These are phyloP conservation scores for Gymnorhina tibicen DNA, from an alignment of 2,113 vertebrate species.

Conservation along the genomic window DNA sequence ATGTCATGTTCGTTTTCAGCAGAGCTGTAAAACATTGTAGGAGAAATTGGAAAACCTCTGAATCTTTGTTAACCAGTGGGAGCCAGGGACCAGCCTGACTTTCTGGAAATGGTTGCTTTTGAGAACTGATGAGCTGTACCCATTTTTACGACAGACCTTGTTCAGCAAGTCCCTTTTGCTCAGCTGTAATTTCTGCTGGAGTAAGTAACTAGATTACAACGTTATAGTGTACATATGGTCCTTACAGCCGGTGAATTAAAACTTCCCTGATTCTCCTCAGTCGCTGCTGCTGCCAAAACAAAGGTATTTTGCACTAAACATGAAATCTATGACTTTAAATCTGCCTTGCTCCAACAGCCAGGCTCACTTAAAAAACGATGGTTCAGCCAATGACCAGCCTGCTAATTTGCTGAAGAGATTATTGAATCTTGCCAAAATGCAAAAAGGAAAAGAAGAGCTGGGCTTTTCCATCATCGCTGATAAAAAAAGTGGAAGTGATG, in stretches of 20 bases:
- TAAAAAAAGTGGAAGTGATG: background rate
- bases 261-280: background rate
- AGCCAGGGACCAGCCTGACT: background rate
- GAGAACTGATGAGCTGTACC: background rate
- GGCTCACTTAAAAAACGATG: background rate
- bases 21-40: background rate
- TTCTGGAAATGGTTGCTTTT: background rate
- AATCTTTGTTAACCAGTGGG: background rate
- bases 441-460: background rate
- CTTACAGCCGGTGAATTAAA: background rate
- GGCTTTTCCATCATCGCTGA: background rate
- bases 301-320: background rate
- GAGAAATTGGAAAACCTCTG: background rate
- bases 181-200: background rate
- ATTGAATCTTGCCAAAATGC: conserved; percentile 4
- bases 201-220: background rate
- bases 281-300: background rate
- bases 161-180: background rate
- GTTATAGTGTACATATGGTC: background rate
- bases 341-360: background rate
- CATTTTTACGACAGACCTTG: background rate
- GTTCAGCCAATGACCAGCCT: background rate
- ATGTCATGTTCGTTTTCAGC: background rate
- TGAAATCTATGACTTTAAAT: background rate
- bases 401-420: conserved; percentile 17